Conservation (phyloP, 35 echinoderm and acorn worm species). For the Chiridota heheva region DNA sequence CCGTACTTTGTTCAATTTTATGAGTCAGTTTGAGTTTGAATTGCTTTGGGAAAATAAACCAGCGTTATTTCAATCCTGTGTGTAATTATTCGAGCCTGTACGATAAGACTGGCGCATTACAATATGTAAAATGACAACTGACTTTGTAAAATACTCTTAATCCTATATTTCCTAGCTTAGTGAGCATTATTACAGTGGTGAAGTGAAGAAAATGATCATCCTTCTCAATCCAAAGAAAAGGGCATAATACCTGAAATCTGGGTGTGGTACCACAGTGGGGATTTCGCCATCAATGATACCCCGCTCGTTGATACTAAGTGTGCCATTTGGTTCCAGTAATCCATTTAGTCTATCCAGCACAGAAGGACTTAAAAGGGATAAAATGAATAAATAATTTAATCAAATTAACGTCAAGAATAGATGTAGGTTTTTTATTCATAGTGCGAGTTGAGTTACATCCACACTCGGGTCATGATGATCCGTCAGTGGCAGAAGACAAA, state of each 20-base stretch:
- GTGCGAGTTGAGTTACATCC: background rate
- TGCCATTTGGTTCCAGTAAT: slow-evolving; percentile 83
- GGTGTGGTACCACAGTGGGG: slow-evolving; percentile 82
- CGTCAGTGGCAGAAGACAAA: background rate
- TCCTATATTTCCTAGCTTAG: no score
- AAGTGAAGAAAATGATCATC: no score
- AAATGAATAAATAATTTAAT: background rate
- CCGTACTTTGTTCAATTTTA: no score
- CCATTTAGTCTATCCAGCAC: slow-evolving; percentile 93
- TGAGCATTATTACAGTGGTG: no score
- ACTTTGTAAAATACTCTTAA: no score
- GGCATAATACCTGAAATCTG: slow-evolving; percentile 96
- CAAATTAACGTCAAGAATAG: background rate
- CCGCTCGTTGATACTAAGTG: slow-evolving; percentile 85
- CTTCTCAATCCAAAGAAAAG: no score
- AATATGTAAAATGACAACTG: no score
- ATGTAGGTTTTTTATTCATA: background rate
- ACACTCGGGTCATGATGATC: background rate
- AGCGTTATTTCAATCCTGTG: no score
- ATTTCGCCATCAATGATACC: slow-evolving; percentile 83
- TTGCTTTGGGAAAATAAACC: no score
- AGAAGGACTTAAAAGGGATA: slow-evolving; percentile 70
- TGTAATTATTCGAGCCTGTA: no score
- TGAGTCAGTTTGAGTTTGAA: no score
- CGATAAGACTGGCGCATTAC: no score